A percentile compares a stretch with the other conserved stretches of the same genome.
These are phyloP conservation scores for Meteorus sp. DNA, from an alignment of 1,140 invertebrate genomes.

Conservation along the genomic window DNA sequence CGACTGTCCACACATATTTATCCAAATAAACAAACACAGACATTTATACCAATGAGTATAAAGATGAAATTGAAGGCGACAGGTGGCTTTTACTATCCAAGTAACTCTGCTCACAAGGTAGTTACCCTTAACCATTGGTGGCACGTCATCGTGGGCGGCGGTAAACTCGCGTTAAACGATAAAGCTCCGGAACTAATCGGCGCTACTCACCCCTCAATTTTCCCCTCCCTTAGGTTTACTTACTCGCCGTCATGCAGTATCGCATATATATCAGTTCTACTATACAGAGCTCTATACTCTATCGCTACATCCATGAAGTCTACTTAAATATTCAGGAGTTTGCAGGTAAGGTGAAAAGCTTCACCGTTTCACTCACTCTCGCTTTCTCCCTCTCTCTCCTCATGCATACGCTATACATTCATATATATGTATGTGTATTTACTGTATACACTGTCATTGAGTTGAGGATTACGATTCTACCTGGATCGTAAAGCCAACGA, in stretches of 20 bases:
- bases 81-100: conserved; percentile 24
- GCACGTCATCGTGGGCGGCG: conserved; percentile 31
- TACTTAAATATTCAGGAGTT: conserved; percentile 21
- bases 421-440: no score
- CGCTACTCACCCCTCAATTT: conserved; percentile 14
- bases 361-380: background rate
- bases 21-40: no score
- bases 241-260: no score
- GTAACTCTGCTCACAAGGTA: conserved; percentile 17
- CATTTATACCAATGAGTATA: no score
- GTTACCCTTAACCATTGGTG: conserved; percentile 20
- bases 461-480: conserved; percentile 24
- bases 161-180: conserved; percentile 33
- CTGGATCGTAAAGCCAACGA: conserved; percentile 17
- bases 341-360: background rate
- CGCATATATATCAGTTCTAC: no score
- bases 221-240: background rate
- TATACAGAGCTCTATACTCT: no score
- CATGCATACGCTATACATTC: no score
- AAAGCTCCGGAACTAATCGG: conserved; percentile 31
- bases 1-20: no score
- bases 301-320: conserved; percentile 3
- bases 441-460: conserved; percentile 12
- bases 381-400: no score
- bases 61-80: conserved; percentile 7